A percentile compares a stretch with the other conserved stretches of the same genome.
Conservation (phyloP, 2,113 vertebrate species). For the Campylomormyrus numenius region DNA sequence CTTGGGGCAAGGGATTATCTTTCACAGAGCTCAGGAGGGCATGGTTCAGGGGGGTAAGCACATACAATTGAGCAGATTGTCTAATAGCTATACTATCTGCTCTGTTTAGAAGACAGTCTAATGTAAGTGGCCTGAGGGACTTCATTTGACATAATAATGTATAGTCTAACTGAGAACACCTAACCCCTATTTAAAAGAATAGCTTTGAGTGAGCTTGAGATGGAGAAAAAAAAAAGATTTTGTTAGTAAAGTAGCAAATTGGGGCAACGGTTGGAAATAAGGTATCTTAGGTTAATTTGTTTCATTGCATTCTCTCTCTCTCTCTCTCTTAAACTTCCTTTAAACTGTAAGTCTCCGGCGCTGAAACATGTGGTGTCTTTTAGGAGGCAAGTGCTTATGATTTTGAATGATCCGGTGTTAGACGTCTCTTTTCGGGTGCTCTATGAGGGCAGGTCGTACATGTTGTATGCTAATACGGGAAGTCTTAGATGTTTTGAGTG, state of each 20-base stretch:
- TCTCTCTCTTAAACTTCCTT: not conserved
- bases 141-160: not conserved
- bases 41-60: not conserved
- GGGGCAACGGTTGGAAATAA: not conserved
- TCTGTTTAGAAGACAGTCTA: constrained; percentile 6
- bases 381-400: no score
- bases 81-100: not conserved
- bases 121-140: constrained; percentile 1
- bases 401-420: no score
- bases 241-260: not conserved
- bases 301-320: not conserved
- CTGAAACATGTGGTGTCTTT: no score
- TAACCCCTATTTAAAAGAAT: not conserved
- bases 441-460: no score
- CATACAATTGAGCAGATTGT: not conserved
- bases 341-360: no score
- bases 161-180: not conserved
- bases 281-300: not conserved
- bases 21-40: not conserved
- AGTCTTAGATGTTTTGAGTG: no score
- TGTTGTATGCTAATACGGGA: no score
- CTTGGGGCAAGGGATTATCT: not conserved
- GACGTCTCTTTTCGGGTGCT: no score
- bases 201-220: not conserved
- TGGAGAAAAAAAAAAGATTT: not conserved